Evolutionary conservation across 2,888 invertebrate genomes (phyloP).

Genomic region (Cecidostiba fungosa): DNA sequence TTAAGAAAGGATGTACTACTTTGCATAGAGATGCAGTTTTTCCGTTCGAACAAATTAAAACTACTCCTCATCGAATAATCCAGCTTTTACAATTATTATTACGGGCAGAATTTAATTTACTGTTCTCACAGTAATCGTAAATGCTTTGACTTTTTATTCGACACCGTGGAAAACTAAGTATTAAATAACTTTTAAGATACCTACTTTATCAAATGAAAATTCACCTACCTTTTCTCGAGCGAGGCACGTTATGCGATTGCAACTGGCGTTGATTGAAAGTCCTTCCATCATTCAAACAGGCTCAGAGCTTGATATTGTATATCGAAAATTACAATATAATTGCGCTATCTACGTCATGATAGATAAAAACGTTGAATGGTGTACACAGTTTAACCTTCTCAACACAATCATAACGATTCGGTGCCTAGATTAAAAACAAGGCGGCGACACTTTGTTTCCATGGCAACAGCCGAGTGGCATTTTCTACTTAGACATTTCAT

Average conservation of each 20-base stretch:
- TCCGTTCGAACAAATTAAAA: neutral
- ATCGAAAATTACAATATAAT: too few relatives aligned
- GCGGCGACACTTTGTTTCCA: constrained; percentile 40
- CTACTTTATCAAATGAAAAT: constrained; percentile 14
- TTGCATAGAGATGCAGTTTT: neutral
- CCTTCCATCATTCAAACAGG: constrained; percentile 55
- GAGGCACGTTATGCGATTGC: constrained; percentile 60
- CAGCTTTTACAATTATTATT: neutral
- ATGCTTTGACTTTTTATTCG: neutral
- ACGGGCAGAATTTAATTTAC: too few relatives aligned
- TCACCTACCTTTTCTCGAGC: constrained; percentile 69
- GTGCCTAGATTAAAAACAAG: neutral
- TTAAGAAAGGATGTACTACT: neutral
- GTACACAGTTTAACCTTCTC: neutral
- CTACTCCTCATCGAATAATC: neutral
- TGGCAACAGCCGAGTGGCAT: constrained; percentile 15
- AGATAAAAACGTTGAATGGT: neutral
- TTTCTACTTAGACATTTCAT: neutral
- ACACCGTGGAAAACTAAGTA: neutral
- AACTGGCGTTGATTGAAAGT: constrained; percentile 64
- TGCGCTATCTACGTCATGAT: neutral
- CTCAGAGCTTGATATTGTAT: neutral
- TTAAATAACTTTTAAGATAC: neutral
- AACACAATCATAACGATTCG: neutral
- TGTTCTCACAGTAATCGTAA: too few relatives aligned